phyloP scores from a whole-genome alignment of 53 echinoderm and acorn worm genomes.

The Apostichopus leukothele region DNA sequence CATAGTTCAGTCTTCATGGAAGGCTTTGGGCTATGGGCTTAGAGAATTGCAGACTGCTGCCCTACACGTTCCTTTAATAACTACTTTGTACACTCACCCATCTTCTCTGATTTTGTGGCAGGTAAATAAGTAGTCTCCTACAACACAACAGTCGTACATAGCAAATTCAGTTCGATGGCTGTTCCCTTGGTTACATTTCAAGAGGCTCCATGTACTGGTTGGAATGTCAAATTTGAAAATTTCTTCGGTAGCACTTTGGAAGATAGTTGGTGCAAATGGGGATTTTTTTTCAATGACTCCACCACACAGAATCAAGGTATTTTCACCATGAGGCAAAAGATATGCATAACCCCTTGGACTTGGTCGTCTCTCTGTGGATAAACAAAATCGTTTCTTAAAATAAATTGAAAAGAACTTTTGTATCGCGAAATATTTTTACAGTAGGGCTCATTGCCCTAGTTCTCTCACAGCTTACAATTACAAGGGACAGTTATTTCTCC shows the following conservation, averaged over 20 bases:
- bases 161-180: conserved; percentile 7
- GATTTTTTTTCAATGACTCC: conserved; percentile 37
- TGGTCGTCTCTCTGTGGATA: conserved; percentile 18
- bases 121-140: conserved; percentile 27
- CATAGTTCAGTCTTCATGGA: too few species aligned
- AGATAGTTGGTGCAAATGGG: conserved; percentile 40
- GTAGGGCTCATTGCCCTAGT: too few species aligned
- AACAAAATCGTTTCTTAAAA: not conserved
- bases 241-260: conserved; percentile 36
- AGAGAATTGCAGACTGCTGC: too few species aligned
- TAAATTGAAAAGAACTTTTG: too few species aligned
- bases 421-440: too few species aligned
- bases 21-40: too few species aligned
- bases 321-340: conserved; percentile 23
- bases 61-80: not conserved
- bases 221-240: conserved; percentile 28
- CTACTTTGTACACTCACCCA: conserved; percentile 6
- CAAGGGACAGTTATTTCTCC: too few species aligned
- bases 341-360: conserved; percentile 37
- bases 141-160: conserved; percentile 37
- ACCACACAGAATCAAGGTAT: conserved; percentile 31
- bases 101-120: conserved; percentile 29
- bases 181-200: not conserved
- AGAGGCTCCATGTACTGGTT: conserved; percentile 9
- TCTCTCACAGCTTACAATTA: too few species aligned